phyloP scores from a whole-genome alignment of 1,140 invertebrate species.

The Trichoplusia ni region DNA sequence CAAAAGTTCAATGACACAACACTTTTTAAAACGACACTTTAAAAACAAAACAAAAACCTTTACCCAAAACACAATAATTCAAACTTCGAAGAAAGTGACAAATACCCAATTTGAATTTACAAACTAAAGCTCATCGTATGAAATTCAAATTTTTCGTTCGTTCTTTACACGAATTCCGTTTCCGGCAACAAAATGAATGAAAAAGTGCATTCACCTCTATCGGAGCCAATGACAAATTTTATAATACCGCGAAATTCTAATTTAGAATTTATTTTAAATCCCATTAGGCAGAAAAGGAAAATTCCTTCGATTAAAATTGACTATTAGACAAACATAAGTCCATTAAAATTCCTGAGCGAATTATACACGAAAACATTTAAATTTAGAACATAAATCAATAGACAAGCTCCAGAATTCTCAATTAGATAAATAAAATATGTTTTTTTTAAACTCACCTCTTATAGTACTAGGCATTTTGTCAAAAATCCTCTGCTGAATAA shows the following conservation, averaged over 20 bases:
- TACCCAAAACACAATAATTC: not conserved
- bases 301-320: not conserved
- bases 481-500: conserved; percentile 58
- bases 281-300: too few relatives aligned
- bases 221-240: too few relatives aligned
- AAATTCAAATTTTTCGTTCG: conserved; percentile 58
- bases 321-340: not conserved
- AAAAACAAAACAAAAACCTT: not conserved
- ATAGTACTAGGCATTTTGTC: conserved; percentile 75
- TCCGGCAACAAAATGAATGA: conserved; percentile 52
- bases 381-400: not conserved
- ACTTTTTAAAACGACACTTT: too few relatives aligned
- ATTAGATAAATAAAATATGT: too few relatives aligned
- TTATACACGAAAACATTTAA: not conserved
- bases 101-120: conserved; percentile 42
- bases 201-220: conserved; percentile 48
- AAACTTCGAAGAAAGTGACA: conserved; percentile 46
- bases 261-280: not conserved
- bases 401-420: too few relatives aligned
- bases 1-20: too few relatives aligned
- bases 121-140: conserved; percentile 38
- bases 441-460: conserved; percentile 60
- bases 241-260: too few relatives aligned
- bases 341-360: not conserved
- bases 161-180: conserved; percentile 36